phyloP scores from a whole-genome alignment of 2,797 vertebrate genomes.

The Melanotaenia pygmaea region DNA sequence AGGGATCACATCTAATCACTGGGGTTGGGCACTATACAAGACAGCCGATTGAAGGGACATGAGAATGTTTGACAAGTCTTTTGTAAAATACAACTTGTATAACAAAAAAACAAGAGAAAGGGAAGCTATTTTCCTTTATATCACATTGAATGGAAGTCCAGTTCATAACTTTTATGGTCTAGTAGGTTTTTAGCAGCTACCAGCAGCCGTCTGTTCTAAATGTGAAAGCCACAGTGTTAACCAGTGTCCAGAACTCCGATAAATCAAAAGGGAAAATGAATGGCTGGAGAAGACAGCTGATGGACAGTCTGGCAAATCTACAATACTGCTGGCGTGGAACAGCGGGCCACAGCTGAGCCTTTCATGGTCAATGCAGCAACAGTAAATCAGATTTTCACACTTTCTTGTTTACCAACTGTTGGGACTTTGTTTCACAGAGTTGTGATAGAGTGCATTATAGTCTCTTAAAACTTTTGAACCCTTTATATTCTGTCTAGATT shows the following conservation, averaged over 20 bases:
- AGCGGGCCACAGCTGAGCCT: constrained; percentile 39
- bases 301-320: constrained; percentile 34
- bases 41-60: constrained; percentile 32
- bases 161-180: constrained; percentile 29
- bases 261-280: constrained; percentile 30
- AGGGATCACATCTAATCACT: constrained; percentile 36
- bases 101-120: background rate
- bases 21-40: constrained; percentile 5
- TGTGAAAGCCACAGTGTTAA: constrained; percentile 29
- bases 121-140: background rate
- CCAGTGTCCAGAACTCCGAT: constrained; percentile 21
- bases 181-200: constrained; percentile 22
- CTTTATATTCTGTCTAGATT: background rate
- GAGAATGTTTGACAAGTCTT: background rate
- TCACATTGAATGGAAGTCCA: constrained; percentile 12
- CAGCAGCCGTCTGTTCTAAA: constrained; percentile 22
- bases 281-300: constrained; percentile 16
- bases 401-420: constrained; percentile 38
- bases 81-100: background rate
- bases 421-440: constrained; percentile 33
- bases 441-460: background rate
- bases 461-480: background rate
- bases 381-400: constrained; percentile 52
- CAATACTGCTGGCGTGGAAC: constrained; percentile 24
- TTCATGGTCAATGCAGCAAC: constrained; percentile 44